Conservation (phyloP, 2,888 invertebrate genomes). For the Ditula angustiorana region DNA sequence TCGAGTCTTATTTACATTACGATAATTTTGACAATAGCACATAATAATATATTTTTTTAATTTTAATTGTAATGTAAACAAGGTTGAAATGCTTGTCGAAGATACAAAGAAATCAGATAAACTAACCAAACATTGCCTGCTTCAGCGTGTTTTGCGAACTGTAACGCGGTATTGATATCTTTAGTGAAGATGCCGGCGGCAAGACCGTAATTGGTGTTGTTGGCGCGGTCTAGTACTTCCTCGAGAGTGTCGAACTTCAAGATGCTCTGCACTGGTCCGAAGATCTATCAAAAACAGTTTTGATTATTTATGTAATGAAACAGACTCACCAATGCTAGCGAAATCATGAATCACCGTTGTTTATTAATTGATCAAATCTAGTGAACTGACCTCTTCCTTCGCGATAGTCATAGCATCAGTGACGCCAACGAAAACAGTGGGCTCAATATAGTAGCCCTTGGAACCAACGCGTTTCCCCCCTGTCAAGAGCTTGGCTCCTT, state of each 20-base stretch:
- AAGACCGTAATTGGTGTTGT: slow-evolving; percentile 90
- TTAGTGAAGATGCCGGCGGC: slow-evolving; percentile 92
- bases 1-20: too few species aligned
- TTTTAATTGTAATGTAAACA: neutral
- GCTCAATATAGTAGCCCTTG: slow-evolving; percentile 91
- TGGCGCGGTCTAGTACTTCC: slow-evolving; percentile 92
- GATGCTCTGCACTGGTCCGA: slow-evolving; percentile 93
- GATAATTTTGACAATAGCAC: too few species aligned
- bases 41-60: too few species aligned
- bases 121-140: slow-evolving; percentile 90
- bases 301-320: too few species aligned
- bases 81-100: neutral
- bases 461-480: slow-evolving; percentile 89
- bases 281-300: slow-evolving; percentile 83
- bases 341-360: too few species aligned
- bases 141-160: slow-evolving; percentile 87
- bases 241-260: slow-evolving; percentile 89
- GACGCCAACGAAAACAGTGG: slow-evolving; percentile 91
- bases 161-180: slow-evolving; percentile 89
- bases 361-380: too few species aligned
- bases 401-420: slow-evolving; percentile 91
- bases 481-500: slow-evolving; percentile 91
- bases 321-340: too few species aligned
- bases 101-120: too few species aligned
- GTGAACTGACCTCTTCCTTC: slow-evolving; percentile 88